These are phyloP conservation scores for Chirona hameri DNA, from an alignment of 2,888 invertebrate genomes.

Conservation along the genomic window DNA sequence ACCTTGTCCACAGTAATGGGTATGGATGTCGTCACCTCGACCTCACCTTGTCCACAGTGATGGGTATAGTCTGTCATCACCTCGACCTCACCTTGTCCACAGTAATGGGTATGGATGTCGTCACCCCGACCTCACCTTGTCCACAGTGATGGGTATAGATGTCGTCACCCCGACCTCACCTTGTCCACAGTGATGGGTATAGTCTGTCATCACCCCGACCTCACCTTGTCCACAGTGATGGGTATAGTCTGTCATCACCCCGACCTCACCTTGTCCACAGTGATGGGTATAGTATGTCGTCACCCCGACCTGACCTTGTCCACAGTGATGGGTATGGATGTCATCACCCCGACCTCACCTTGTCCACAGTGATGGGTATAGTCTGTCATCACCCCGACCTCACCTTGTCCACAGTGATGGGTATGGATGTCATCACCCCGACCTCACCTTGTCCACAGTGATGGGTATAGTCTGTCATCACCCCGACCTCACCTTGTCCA, in stretches of 20 bases:
- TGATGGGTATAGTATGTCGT: neutral
- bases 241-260: neutral
- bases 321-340: neutral
- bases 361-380: neutral
- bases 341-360: neutral
- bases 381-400: neutral
- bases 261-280: neutral
- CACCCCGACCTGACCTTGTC: neutral
- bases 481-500: neutral
- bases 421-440: neutral
- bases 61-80: neutral
- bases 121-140: neutral
- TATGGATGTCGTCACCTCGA: neutral
- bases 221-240: neutral
- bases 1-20: neutral
- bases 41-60: neutral
- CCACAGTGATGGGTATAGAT: neutral
- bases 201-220: neutral
- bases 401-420: neutral
- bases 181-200: neutral
- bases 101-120: neutral
- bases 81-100: neutral
- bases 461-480: neutral
- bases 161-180: neutral
- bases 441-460: neutral